Evolutionary conservation across 53 echinoderm and acorn worm genomes (phyloP).

Genomic region (Glandiceps talaboti): DNA sequence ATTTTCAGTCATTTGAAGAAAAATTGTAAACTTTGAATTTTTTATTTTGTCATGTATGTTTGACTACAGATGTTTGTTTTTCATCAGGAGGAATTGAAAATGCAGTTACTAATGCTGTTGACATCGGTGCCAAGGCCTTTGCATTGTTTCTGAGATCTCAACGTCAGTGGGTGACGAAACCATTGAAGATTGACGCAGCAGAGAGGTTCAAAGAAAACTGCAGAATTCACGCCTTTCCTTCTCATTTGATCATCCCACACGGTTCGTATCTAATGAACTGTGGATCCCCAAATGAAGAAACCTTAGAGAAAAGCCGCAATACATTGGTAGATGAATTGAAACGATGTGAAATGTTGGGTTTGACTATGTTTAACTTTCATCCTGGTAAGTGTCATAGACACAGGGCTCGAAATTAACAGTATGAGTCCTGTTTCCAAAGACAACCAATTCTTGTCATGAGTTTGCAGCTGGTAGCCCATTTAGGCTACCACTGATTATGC

Average conservation of each 20-base stretch:
- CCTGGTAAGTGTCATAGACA: no score
- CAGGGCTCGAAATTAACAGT: no score
- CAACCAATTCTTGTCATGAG: no score
- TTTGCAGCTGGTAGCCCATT: no score
- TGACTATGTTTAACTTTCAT: constrained; percentile 82
- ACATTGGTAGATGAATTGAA: constrained; percentile 50
- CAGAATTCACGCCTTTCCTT: constrained; percentile 34
- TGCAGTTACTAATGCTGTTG: constrained; percentile 50
- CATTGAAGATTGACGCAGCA: constrained; percentile 43
- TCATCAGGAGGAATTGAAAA: constrained; percentile 58
- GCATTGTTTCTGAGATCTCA: constrained; percentile 84
- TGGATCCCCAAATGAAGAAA: constrained; percentile 69
- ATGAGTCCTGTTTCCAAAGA: no score
- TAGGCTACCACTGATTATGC: no score
- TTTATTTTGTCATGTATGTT: no score
- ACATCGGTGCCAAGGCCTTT: constrained; percentile 58
- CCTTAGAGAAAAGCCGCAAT: constrained; percentile 54
- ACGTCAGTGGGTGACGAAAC: constrained; percentile 85
- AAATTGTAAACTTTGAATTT: no score
- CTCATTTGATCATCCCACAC: constrained; percentile 66
- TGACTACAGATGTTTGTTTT: no score
- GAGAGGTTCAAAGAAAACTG: constrained; percentile 38
- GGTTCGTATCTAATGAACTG: constrained; percentile 87
- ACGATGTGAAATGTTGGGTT: constrained; percentile 70
- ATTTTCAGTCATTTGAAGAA: no score